These are phyloP conservation scores for Machaerirhynchus nigripectus DNA, from an alignment of 2,113 vertebrate species.

Conservation along the genomic window DNA sequence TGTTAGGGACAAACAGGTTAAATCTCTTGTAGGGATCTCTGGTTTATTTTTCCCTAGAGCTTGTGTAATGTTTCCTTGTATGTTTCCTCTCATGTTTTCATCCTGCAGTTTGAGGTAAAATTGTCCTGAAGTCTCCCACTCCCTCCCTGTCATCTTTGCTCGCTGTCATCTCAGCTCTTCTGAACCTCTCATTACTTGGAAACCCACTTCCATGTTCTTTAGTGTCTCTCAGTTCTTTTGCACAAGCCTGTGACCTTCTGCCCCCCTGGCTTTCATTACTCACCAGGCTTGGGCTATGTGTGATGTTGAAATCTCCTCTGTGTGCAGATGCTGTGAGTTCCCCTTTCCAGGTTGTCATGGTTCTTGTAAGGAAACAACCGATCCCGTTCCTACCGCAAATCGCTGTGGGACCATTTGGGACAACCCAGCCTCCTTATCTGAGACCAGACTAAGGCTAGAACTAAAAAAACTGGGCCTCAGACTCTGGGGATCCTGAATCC, in stretches of 20 bases:
- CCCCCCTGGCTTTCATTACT: not conserved
- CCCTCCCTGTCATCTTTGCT: not conserved
- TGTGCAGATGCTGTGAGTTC: constrained; percentile 16
- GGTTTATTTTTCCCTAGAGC: not conserved
- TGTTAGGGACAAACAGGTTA: not conserved
- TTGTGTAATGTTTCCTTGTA: not conserved
- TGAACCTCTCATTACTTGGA: not conserved
- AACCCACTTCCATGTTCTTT: not conserved
- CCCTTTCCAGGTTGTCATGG: constrained; percentile 41
- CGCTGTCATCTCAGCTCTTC: not conserved
- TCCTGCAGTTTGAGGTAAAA: not conserved
- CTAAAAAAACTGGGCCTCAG: not conserved
- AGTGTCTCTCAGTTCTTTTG: not conserved
- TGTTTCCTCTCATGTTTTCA: not conserved
- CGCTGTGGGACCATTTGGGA: not conserved
- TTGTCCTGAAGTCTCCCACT: not conserved
- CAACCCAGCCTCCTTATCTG: not conserved
- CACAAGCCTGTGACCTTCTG: constrained; percentile 5
- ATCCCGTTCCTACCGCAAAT: not conserved
- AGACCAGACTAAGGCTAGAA: not conserved
- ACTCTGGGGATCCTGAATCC: not conserved
- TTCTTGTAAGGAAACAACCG: not conserved
- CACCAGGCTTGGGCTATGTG: not conserved
- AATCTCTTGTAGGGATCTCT: not conserved
- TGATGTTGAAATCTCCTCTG: constrained; percentile 49